Conservation (phyloP, 2,797 vertebrate species). For the Lepidocolaptes lacrymiger region DNA sequence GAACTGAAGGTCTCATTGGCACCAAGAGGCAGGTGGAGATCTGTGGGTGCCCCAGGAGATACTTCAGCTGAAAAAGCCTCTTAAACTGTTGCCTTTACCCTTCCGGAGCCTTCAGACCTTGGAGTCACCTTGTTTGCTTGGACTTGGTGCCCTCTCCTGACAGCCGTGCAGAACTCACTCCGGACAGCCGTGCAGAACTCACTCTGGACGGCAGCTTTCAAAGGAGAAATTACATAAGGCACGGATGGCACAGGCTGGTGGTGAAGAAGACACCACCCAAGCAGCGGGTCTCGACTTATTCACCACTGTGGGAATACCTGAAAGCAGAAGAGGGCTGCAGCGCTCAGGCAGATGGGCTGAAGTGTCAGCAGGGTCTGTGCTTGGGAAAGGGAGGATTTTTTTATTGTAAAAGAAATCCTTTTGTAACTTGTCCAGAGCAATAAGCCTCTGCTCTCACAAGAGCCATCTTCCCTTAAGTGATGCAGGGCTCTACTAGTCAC, state of each 20-base stretch:
- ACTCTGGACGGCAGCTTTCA: background rate
- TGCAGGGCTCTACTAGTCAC: accelerated
- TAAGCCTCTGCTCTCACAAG: background rate
- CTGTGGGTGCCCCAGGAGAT: background rate
- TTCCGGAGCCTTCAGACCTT: background rate
- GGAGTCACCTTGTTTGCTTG: background rate
- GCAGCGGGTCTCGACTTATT: accelerated
- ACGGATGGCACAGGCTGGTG: accelerated
- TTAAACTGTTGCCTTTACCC: background rate
- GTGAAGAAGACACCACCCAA: background rate
- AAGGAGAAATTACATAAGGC: accelerated
- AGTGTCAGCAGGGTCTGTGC: background rate
- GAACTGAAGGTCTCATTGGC: background rate
- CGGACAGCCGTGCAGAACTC: background rate
- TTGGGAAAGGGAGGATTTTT: background rate
- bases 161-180: background rate
- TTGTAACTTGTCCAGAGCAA: background rate
- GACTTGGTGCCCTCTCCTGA: background rate
- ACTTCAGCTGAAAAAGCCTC: background rate
- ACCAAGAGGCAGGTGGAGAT: background rate
- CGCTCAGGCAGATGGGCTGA: background rate
- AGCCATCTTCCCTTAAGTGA: accelerated
- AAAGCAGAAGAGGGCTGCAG: background rate
- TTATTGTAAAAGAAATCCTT: background rate
- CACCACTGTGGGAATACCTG: accelerated